Evolutionary conservation across 2,797 vertebrate genomes (phyloP), one percentile per base, ranked within the genome.

Genomic region (Anabacerthia variegaticeps): DNA sequence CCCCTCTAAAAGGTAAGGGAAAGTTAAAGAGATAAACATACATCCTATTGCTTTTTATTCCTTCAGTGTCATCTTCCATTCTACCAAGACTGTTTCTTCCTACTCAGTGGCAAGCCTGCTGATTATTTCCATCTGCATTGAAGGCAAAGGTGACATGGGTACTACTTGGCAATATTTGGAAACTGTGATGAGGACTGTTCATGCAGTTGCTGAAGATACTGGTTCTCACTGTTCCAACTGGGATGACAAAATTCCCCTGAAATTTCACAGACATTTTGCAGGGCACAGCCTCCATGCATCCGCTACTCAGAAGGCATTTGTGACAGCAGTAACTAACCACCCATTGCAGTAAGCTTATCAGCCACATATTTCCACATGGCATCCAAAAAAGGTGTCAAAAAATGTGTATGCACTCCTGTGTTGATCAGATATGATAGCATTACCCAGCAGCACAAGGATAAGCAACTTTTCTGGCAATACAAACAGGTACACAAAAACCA

Each of bases 81-180:
- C 20, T 20, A 78, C 12, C 5, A 36, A 52, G 9, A 7, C 34
- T 36, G 4, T 6, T 66, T 37, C n/a, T 55, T 74, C 32, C 10
- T 71, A 18, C n/a, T 71, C 27, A 36, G 10, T 54, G 20, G 24
- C 43, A 78, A 56, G 30, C 10, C 20, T 39, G 6, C 2, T 58
- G 12, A n/a, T 23, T 14, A 6, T 30, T 52, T 63, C 13, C 9
- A 12, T 59, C n/a, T 59, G 5, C 7, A 22, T 0, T 36, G 12
- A 67, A 39, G 27, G 4, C 24, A 78, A 30, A 78, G 20, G 24
- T 43, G 2, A 30, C 5, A 39, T 3, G 6, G 30, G 8, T 21
- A 46, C 19, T 37, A 32, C 3, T 9, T 30, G 21, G 16, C 7
- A 66, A n/a, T 7, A 13, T 19, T 9, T 30, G 6, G 10, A 46